These are phyloP conservation scores for Onychostruthus taczanowskii DNA, from an alignment of 2,113 vertebrate genomes.

Conservation along the genomic window DNA sequence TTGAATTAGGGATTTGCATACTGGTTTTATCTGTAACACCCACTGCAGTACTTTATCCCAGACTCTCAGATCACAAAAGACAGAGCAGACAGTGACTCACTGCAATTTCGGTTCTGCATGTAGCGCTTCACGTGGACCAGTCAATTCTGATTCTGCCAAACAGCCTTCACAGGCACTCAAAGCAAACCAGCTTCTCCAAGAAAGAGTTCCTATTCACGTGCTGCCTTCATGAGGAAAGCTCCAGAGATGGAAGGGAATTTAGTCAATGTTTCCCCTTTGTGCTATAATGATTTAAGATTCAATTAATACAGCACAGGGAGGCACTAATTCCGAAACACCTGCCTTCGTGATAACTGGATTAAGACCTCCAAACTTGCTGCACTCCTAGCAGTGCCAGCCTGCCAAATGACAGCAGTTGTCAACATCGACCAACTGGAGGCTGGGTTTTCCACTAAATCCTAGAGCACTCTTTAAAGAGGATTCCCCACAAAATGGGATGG, in stretches of 20 bases:
- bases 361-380: constrained; percentile 24
- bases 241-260: constrained; percentile 24
- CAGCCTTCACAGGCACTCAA: constrained; percentile 3
- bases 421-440: background rate
- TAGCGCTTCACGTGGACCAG: background rate
- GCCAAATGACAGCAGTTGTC: constrained; percentile 40
- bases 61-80: constrained; percentile 50
- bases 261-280: constrained; percentile 17
- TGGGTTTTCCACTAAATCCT: background rate
- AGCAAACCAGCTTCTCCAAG: background rate
- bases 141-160: constrained; percentile 26
- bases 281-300: constrained; percentile 29
- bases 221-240: constrained; percentile 24
- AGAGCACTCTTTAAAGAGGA: background rate
- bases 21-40: constrained; percentile 51
- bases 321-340: constrained; percentile 24
- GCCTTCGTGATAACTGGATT: constrained; percentile 9
- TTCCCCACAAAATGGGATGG: background rate
- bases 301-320: background rate
- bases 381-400: background rate
- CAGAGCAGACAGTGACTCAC: constrained; percentile 52
- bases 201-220: background rate
- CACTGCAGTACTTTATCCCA: constrained; percentile 47
- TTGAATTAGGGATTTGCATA: constrained; percentile 33
- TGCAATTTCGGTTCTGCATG: background rate